Evolutionary conservation across 2,888 invertebrate genomes (phyloP).

Genomic region (Venusia cambrica): DNA sequence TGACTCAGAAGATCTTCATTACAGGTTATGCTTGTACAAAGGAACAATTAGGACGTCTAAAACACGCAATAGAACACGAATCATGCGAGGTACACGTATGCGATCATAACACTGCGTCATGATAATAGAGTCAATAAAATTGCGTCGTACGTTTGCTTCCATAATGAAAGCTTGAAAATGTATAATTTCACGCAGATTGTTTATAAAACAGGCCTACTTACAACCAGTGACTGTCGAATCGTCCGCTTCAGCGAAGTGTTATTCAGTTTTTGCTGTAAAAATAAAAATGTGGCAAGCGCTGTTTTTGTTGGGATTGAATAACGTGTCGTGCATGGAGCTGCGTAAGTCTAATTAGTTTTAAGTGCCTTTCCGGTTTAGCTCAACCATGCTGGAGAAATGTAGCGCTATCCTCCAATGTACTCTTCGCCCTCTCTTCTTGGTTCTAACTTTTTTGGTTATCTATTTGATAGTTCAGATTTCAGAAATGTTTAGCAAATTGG

Average conservation of each 20-base stretch:
- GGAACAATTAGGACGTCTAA: no score
- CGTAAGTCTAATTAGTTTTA: conserved; percentile 48
- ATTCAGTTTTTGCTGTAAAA: conserved; percentile 31
- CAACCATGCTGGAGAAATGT: conserved; percentile 2
- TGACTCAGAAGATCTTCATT: no score
- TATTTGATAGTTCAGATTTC: no score
- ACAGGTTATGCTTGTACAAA: no score
- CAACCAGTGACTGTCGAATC: conserved; percentile 30
- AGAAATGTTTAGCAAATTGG: no score
- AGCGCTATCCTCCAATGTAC: no score
- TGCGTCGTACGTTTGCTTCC: conserved; percentile 32
- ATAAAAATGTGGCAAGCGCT: conserved; percentile 38
- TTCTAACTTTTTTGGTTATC: no score
- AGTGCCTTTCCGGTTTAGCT: conserved; percentile 14
- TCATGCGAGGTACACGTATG: no score
- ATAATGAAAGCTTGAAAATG: conserved; percentile 48
- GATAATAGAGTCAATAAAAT: conserved; percentile 34
- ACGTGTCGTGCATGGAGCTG: conserved; percentile 39
- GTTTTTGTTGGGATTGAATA: conserved; percentile 35
- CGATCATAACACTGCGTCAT: conserved; percentile 14
- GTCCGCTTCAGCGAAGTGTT: conserved; percentile 30
- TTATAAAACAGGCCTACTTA: conserved; percentile 45
- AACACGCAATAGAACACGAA: no score
- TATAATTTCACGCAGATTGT: conserved; percentile 50
- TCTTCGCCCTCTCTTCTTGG: no score